phyloP scores from a whole-genome alignment of 2,888 invertebrate species.

The Leucania comma region DNA sequence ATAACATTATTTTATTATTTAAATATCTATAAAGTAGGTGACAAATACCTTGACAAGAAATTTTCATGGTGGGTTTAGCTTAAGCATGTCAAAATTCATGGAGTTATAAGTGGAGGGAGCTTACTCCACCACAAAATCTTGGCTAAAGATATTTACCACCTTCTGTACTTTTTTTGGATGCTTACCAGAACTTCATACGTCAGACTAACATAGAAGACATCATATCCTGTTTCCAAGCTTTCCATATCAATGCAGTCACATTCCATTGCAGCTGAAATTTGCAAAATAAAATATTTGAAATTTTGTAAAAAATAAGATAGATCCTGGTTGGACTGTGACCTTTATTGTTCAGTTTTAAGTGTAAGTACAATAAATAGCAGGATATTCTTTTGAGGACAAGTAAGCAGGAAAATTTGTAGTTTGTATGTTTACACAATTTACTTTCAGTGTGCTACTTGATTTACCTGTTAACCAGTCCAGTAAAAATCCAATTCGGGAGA shows the following conservation, averaged over 20 bases:
- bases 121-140: too few relatives aligned
- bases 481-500: constrained; percentile 80
- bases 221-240: constrained; percentile 84
- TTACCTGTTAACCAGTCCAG: constrained; percentile 87
- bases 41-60: too few relatives aligned
- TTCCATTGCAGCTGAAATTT: constrained; percentile 84
- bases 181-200: constrained; percentile 84
- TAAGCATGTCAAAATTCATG: too few relatives aligned
- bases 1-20: too few relatives aligned
- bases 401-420: background rate
- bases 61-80: too few relatives aligned
- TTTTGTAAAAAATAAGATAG: background rate
- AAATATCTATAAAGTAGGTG: too few relatives aligned
- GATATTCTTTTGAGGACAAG: background rate
- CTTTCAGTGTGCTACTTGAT: too few relatives aligned
- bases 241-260: constrained; percentile 80
- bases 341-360: background rate
- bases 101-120: too few relatives aligned
- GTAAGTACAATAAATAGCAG: background rate
- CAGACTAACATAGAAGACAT: constrained; percentile 83
- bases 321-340: too few relatives aligned
- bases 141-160: too few relatives aligned
- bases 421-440: too few relatives aligned
- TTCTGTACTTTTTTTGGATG: constrained; percentile 33
- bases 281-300: constrained; percentile 1